phyloP scores from a whole-genome alignment of 1,140 invertebrate species.

The Tetraneura akinire region DNA sequence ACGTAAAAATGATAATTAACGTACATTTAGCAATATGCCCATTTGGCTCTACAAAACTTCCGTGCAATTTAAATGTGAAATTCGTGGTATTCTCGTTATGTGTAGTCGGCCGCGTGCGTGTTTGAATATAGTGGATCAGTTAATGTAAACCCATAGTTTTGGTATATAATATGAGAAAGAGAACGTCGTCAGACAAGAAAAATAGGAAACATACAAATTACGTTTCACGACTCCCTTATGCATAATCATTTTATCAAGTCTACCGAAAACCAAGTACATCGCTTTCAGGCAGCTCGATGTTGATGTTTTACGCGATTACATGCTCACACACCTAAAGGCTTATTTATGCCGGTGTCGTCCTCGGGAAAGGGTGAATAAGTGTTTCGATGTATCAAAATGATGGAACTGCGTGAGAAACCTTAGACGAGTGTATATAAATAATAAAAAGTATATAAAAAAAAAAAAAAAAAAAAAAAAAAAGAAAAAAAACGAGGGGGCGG shows the following conservation, averaged over 20 bases:
- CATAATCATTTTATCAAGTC: conserved; percentile 50
- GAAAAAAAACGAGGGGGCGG: not conserved
- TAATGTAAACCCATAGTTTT: not conserved
- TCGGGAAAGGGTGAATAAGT: conserved; percentile 45
- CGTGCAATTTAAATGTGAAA: not conserved
- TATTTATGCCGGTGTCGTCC: conserved; percentile 46
- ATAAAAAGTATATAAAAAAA: conserved; percentile 46
- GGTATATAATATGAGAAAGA: no score
- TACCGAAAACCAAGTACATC: conserved; percentile 33
- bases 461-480: no score
- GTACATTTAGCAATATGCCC: no score
- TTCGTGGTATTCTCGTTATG: not conserved
- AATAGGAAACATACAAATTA: conserved; percentile 43
- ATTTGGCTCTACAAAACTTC: not conserved
- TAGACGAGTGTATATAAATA: conserved; percentile 39
- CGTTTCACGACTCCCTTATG: conserved; percentile 50
- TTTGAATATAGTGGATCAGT: conserved; percentile 6
- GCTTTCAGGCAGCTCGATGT: conserved; percentile 38
- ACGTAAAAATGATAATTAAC: no score
- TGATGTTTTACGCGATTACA: conserved; percentile 47
- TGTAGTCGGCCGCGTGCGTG: not conserved
- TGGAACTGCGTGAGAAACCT: conserved; percentile 43
- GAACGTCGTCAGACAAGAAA: not conserved
- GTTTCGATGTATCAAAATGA: conserved; percentile 50
- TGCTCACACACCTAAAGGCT: conserved; percentile 42